phyloP scores from a whole-genome alignment of 2,113 vertebrate species.

The Cisticola juncidis region DNA sequence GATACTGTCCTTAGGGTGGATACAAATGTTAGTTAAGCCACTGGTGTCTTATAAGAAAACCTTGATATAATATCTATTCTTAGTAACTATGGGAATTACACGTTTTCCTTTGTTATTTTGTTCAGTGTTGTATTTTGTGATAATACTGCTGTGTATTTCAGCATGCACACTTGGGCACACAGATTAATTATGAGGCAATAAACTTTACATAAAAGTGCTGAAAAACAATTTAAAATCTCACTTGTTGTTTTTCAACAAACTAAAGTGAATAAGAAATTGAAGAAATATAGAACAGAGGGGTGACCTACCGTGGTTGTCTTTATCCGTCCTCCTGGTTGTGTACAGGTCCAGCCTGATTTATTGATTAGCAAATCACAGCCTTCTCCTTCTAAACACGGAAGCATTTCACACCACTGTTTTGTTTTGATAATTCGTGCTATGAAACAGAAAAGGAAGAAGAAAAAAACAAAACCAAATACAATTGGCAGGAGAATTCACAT shows the following conservation, averaged over 20 bases:
- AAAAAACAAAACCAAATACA: not conserved
- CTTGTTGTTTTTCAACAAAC: not conserved
- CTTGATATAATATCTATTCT: not conserved
- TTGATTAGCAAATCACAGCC: conserved; percentile 97
- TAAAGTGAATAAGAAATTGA: not conserved
- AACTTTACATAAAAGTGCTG: not conserved
- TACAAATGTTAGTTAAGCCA: not conserved
- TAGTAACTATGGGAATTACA: not conserved
- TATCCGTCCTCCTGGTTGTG: conserved; percentile 94
- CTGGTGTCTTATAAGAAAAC: not conserved
- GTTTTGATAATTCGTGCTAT: conserved; percentile 91
- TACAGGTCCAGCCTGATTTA: conserved; percentile 99
- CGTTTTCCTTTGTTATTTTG: not conserved
- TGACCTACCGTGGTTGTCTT: conserved; percentile 96
- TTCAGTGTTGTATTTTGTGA: not conserved
- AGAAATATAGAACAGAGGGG: not conserved
- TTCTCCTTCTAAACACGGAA: conserved; percentile 97
- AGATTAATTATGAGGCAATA: not conserved
- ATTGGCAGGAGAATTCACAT: conserved; percentile 43
- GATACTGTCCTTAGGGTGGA: not conserved
- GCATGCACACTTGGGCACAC: not conserved
- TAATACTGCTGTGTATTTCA: not conserved
- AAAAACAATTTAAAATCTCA: not conserved
- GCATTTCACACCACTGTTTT: conserved; percentile 99
- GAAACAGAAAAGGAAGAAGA: conserved; percentile 28